Conservation (phyloP, 2,888 invertebrate species). For the Helicoverpa assulta region DNA sequence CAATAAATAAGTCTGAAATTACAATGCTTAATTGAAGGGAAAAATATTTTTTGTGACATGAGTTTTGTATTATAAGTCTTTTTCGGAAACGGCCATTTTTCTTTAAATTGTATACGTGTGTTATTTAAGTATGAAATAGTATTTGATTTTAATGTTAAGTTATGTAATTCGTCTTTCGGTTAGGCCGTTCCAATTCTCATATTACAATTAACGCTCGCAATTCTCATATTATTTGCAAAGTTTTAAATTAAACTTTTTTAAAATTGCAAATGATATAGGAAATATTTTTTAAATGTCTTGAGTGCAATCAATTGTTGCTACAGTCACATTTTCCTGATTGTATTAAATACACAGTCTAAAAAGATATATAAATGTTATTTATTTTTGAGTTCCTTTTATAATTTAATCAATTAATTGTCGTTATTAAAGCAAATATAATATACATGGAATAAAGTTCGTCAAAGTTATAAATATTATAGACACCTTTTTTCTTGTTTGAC, state of each 20-base stretch:
- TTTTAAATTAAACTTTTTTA: background rate
- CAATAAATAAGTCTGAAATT: conserved; percentile 28
- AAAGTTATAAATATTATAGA: too few species aligned
- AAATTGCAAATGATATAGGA: conserved; percentile 11
- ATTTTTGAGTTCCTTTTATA: too few species aligned
- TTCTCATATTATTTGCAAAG: conserved; percentile 19
- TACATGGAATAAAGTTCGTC: too few species aligned
- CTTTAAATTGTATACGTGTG: background rate
- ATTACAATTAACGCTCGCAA: conserved; percentile 2
- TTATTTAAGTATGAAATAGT: background rate
- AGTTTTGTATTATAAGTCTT: conserved; percentile 33
- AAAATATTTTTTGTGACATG: conserved; percentile 51
- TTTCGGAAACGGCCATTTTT: conserved; percentile 38
- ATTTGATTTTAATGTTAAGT: background rate
- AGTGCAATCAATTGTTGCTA: conserved; percentile 12
- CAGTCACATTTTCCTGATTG: conserved; percentile 1
- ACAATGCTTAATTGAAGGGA: conserved; percentile 32
- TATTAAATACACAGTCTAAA: conserved; percentile 18
- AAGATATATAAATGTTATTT: conserved; percentile 11
- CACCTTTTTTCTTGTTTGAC: too few species aligned
- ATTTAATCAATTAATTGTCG: too few species aligned
- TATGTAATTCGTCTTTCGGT: too few species aligned
- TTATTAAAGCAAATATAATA: background rate
- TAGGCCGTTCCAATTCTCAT: too few species aligned
- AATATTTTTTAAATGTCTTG: conserved; percentile 27